Evolutionary conservation across 2,113 vertebrate species (phyloP), one percentile per base, ranked within the genome.

Genomic region (Geococcyx californianus): DNA sequence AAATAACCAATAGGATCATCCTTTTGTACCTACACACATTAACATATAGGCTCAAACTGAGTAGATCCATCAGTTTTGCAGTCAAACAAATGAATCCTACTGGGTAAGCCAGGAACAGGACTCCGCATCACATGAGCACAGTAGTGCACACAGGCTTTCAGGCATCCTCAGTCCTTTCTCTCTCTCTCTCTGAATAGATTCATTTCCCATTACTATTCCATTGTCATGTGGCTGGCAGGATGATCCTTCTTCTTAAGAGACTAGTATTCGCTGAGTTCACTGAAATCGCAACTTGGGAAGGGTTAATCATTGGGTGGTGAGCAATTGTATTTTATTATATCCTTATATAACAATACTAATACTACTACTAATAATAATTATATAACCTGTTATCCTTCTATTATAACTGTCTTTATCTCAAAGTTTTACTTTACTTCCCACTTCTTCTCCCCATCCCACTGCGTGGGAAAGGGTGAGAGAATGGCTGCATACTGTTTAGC

Each of bases 101-200:
- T 59, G 29, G 5, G 26, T 69, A 67, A 72, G 10, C 3, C 29
- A 34, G 59, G 29, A 63, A 29, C 28, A 25, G 3, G 18, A 34
- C 14, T 84, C n/a, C n/a, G 0, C 12, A 25, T 73, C 5, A 1
- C 47, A 49, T 0, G 0, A 89, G 11, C 25, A 78, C 28, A 66
- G 33, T 20, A 20, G 20, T 21, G 13, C 28, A 31, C 40, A 18
- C 18, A 62, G 49, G 24, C 42, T 89, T 70, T 89, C 38, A 64
- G n/a, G 54, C 4, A 60, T 20, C 33, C 31, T 92, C 24, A 21
- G 55, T 34, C 36, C 10, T 92, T 80, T 62, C 36, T 34, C 8
- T 38, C 8, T 55, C 28, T 83, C 33, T 59, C n/a, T n/a, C n/a
- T n/a, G 45, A 58, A 55, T 3, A 76, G 13, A 59, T 74, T 55